These are phyloP conservation scores for Corythornis vintsioides DNA, from an alignment of 2,113 vertebrate genomes.

Conservation along the genomic window DNA sequence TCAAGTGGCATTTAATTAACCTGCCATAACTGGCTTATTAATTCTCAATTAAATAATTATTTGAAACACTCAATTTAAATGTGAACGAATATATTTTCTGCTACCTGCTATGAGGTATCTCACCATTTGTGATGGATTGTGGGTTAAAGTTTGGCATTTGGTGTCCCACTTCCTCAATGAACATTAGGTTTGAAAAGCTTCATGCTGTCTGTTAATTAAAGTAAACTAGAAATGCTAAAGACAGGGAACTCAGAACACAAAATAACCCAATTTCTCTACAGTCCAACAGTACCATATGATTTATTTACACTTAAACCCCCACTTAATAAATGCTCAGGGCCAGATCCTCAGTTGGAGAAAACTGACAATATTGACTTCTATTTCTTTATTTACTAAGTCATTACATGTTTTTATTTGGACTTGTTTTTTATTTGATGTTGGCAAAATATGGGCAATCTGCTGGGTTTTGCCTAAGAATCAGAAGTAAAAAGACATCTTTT, in stretches of 20 bases:
- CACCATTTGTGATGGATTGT: conserved; percentile 23
- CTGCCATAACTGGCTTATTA: conserved; percentile 71
- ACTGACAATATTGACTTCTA: not conserved
- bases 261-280: conserved; percentile 11
- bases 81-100: conserved; percentile 46
- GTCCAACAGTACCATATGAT: not conserved
- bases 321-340: not conserved
- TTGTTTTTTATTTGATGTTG: not conserved
- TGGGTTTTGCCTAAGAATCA: not conserved
- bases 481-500: not conserved
- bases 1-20: conserved; percentile 76
- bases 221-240: conserved; percentile 23
- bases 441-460: not conserved
- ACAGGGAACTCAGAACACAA: conserved; percentile 35
- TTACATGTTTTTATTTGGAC: not conserved
- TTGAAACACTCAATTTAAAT: conserved; percentile 66
- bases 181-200: conserved; percentile 44
- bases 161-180: not conserved
- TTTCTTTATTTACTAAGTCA: not conserved
- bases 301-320: conserved; percentile 4
- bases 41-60: conserved; percentile 74
- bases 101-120: conserved; percentile 22
- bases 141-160: conserved; percentile 41
- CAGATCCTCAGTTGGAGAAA: not conserved
- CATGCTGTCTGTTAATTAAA: conserved; percentile 55